These are phyloP conservation scores for Parnassius orleans DNA, from an alignment of 2,888 invertebrate genomes.

Conservation along the genomic window DNA sequence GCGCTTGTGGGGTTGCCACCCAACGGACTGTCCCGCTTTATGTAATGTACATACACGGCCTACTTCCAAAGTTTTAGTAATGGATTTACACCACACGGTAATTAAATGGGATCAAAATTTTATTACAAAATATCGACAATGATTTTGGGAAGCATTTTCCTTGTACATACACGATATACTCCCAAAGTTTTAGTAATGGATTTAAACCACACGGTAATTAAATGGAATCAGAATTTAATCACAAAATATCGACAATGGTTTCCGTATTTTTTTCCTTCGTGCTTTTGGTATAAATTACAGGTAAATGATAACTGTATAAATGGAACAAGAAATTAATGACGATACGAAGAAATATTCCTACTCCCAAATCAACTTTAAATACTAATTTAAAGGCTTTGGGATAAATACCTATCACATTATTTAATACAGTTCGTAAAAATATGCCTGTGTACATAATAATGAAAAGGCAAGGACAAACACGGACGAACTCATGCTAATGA, in stretches of 20 bases:
- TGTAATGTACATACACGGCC: neutral
- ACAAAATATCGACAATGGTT: neutral
- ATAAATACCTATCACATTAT: no score
- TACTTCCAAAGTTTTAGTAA: neutral
- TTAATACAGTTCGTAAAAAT: no score
- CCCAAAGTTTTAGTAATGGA: neutral
- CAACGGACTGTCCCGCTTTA: no score
- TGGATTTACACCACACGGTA: constrained; percentile 1
- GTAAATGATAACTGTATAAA: no score
- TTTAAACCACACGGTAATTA: constrained; percentile 1
- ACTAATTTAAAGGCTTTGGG: no score
- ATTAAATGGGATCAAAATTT: neutral
- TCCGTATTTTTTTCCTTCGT: no score
- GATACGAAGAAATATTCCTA: no score
- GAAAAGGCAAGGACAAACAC: constrained; percentile 1
- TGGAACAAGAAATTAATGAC: no score
- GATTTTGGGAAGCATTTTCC: no score
- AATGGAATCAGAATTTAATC: neutral
- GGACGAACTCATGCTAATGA: constrained; percentile 1
- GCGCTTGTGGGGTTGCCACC: neutral
- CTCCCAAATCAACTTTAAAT: no score
- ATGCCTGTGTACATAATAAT: neutral
- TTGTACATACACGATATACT: neutral
- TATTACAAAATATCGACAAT: neutral
- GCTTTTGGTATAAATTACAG: no score